phyloP scores from a whole-genome alignment of 2,113 vertebrate species.

The Ochotona curzoniae region DNA sequence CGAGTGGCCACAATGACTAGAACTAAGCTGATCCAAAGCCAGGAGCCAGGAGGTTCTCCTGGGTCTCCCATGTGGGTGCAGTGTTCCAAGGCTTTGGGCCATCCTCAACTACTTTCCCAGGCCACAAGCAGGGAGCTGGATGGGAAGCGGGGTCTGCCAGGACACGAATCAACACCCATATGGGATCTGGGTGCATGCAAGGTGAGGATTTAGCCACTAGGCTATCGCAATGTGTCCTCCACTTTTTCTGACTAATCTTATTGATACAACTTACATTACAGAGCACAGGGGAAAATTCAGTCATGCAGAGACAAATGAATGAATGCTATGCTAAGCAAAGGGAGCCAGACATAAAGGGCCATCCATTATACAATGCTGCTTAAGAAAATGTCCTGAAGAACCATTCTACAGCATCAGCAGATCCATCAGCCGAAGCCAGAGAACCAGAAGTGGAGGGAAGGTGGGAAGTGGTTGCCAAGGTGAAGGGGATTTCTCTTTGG shows the following conservation, averaged over 20 bases:
- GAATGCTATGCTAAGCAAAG: neutral
- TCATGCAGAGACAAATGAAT: neutral
- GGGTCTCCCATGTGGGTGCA: too few species aligned
- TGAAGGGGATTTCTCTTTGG: neutral
- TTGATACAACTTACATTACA: neutral
- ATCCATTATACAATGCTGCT: neutral
- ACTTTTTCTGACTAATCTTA: neutral
- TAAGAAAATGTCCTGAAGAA: neutral
- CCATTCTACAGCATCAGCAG: neutral
- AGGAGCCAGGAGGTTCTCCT: too few species aligned
- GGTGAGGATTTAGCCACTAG: too few species aligned
- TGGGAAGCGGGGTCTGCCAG: too few species aligned
- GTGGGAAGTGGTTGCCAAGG: neutral
- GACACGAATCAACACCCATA: too few species aligned
- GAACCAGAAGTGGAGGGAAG: neutral
- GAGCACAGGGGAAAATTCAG: neutral
- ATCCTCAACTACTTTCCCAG: too few species aligned
- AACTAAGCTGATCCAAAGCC: too few species aligned
- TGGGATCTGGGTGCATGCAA: neutral
- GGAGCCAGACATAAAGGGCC: neutral
- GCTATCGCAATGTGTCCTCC: neutral
- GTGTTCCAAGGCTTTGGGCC: too few species aligned
- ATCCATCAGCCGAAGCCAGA: neutral
- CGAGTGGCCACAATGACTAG: too few species aligned
- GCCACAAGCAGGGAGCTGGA: too few species aligned